A percentile compares a stretch with the other conserved stretches of the same genome.
Evolutionary conservation across 2,888 invertebrate species (phyloP).

Genomic region (Caradrina kadenii): DNA sequence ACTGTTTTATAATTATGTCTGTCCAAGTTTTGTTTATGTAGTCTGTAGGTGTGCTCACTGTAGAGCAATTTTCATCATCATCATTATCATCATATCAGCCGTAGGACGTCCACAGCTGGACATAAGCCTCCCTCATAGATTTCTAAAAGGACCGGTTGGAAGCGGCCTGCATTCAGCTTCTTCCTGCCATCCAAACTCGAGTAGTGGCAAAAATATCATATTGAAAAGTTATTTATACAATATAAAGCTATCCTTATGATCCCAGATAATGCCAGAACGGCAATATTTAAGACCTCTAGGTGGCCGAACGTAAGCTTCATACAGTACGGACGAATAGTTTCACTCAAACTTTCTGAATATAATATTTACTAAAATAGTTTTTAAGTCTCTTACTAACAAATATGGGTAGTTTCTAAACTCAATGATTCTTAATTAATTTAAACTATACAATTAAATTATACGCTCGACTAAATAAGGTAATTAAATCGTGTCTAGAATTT

Average conservation of each 20-base stretch:
- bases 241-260: not conserved
- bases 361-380: constrained; percentile 48
- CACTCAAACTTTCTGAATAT: constrained; percentile 35
- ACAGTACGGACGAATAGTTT: constrained; percentile 34
- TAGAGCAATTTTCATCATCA: no score
- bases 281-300: constrained; percentile 13
- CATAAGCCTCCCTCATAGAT: no score
- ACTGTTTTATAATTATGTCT: not conserved
- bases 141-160: no score
- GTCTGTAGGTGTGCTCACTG: not conserved
- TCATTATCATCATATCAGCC: no score
- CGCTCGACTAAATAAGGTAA: constrained; percentile 3
- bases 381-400: constrained; percentile 36
- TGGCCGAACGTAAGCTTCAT: constrained; percentile 1
- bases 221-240: not conserved
- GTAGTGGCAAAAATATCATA: not conserved
- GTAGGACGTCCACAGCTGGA: no score
- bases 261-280: constrained; percentile 11
- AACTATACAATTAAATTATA: constrained; percentile 6
- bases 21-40: not conserved
- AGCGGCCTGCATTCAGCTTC: no score
- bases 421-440: constrained; percentile 26
- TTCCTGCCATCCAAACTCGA: not conserved
- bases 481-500: constrained; percentile 5
- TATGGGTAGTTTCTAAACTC: constrained; percentile 13